Conservation (phyloP, 2,113 vertebrate genomes). For the Opisthocomus hoazin region DNA sequence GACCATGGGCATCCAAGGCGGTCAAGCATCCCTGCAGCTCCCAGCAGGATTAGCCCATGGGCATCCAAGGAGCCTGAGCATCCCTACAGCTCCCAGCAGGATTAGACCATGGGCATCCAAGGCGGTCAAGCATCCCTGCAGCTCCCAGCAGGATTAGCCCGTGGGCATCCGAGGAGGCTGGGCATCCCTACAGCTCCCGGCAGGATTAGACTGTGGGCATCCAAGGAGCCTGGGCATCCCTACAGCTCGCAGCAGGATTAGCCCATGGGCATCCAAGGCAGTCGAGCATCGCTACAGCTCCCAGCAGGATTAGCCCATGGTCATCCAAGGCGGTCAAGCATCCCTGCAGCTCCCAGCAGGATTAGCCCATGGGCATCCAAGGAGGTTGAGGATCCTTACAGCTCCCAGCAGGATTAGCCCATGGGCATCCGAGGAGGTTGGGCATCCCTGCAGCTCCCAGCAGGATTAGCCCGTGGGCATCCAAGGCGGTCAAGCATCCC, state of each 20-base stretch:
- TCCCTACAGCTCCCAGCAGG: not conserved
- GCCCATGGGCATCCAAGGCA: not conserved
- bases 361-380: rapidly evolving
- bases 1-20: not conserved
- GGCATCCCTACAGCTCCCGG: rapidly evolving
- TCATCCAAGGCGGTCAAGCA: too few species aligned
- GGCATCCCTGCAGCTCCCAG: not conserved
- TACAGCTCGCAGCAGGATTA: not conserved
- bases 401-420: not conserved
- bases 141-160: not conserved
- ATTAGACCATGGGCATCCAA: not conserved
- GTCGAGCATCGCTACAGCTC: rapidly evolving
- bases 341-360: rapidly evolving
- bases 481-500: not conserved
- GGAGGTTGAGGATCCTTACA: rapidly evolving
- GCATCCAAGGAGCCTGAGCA: not conserved
- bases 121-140: rapidly evolving
- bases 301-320: not conserved
- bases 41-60: not conserved
- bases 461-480: not conserved
- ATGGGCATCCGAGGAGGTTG: not conserved
- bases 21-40: not conserved
- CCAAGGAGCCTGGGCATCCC: not conserved
- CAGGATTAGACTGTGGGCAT: rapidly evolving
- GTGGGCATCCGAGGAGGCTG: rapidly evolving